Base-by-base conservation (phyloP, 2,888 invertebrate species). In the Leptinotarsa haldemani region DNA sequence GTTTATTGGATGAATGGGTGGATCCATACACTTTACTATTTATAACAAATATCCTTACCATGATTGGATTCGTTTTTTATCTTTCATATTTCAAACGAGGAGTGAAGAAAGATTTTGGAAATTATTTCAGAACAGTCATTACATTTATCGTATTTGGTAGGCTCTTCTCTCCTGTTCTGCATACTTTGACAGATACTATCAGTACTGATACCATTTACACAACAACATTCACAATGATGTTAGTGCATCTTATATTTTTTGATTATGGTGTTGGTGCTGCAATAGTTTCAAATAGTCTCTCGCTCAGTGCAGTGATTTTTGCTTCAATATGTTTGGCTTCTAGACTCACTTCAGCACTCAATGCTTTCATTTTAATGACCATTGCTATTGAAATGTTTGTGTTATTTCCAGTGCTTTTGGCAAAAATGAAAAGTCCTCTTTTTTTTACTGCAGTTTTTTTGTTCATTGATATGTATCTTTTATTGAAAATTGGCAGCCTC, bases 201-300 rank as follows among this genome's bases (percentile, higher is more conserved):
- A 97, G 97, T 84, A 98, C 98, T 0, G 98, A 99, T 85, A 98
- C 99, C 0, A 98, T 99, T 84, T 98, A 97, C 84, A 96, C 97
- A 1, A 96, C 95, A 91, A 93, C 98, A 0, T 93, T 94, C 22
- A 90, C 95, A 16, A 95, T 97, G 92, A 92, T 98, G 89, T 84
- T 95, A 0, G 88, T 95, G 1, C 98, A 99, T 89, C 89, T 99
- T 75, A 91, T 96, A 80, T 97, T 97, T 85, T 96, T 95, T 84
- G 97, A 99, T 86, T 99, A 99, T 84, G 96, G 96, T 5, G 91
- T 96, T 0, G 91, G 93, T 15, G 95, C 94, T 3, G 95, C 96
- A 1, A 93, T 98, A 74, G 95, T 98, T 0, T 97, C 97, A 0
- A 95, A 94, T 79, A 94, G 97, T 0, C 88, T 99, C 58, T 98